Conservation (phyloP, 2,888 invertebrate species). For the Cyclophora albipunctata region DNA sequence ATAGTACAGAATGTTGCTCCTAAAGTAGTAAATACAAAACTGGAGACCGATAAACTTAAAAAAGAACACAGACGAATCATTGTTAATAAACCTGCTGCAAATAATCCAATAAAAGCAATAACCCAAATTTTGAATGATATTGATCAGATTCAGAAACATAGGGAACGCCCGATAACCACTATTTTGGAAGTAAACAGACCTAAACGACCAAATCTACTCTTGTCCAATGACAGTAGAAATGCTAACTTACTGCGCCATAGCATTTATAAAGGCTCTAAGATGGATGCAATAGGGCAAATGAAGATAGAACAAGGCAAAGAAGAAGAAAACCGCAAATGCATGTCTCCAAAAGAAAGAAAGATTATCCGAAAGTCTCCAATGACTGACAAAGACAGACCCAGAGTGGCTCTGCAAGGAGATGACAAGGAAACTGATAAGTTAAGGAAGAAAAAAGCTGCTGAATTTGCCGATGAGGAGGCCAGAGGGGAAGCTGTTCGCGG, state of each 20-base stretch:
- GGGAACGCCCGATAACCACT: conserved; percentile 11
- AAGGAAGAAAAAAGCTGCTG: conserved; percentile 39
- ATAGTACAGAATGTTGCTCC: no score
- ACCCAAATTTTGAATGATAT: conserved; percentile 57
- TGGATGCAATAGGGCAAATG: no score
- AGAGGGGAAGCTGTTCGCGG: conserved; percentile 66
- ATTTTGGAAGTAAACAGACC: no score
- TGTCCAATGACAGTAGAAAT: conserved; percentile 22
- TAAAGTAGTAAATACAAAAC: conserved; percentile 2
- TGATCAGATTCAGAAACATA: conserved; percentile 51
- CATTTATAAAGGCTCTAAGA: no score
- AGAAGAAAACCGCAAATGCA: no score
- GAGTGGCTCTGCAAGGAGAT: conserved; percentile 24
- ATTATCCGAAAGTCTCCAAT: background rate
- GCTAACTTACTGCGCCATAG: no score
- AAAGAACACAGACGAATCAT: conserved; percentile 29
- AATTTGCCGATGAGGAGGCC: conserved; percentile 61
- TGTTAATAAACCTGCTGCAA: conserved; percentile 11
- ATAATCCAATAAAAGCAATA: conserved; percentile 59
- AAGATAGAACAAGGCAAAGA: no score
- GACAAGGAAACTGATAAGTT: conserved; percentile 29
- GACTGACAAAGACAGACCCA: conserved; percentile 13
- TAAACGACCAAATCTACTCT: no score
- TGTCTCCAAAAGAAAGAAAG: background rate
- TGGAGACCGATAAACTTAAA: conserved; percentile 31